phyloP scores from a whole-genome alignment of 2,888 invertebrate species.

The Bedellia somnulentella region DNA sequence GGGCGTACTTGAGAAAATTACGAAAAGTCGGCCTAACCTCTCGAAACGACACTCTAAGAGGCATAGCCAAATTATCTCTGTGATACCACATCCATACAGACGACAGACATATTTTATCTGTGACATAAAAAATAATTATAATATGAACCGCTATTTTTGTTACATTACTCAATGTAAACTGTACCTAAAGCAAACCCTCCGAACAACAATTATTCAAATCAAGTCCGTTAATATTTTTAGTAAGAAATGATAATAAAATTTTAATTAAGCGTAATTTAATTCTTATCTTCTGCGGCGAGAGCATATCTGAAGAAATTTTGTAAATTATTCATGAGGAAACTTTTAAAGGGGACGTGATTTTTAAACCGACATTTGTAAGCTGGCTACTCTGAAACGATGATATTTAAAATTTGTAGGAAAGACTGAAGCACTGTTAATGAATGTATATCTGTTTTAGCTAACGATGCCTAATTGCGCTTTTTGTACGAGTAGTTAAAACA shows the following conservation, averaged over 20 bases:
- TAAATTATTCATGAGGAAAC: slow-evolving; percentile 60
- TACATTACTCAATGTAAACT: no score
- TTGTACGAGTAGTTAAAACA: no score
- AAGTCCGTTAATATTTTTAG: slow-evolving; percentile 38
- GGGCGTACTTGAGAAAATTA: slow-evolving; percentile 52
- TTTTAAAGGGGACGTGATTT: slow-evolving; percentile 57
- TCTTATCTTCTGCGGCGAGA: slow-evolving; percentile 51
- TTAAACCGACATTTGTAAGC: slow-evolving; percentile 56
- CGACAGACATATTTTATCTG: no score
- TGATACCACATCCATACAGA: no score
- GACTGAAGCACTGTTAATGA: no score
- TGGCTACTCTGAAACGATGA: slow-evolving; percentile 28
- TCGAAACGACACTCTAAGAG: slow-evolving; percentile 40
- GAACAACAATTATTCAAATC: slow-evolving; percentile 52
- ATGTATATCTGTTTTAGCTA: no score
- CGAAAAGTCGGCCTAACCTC: slow-evolving; percentile 45
- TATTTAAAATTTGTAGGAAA: no score
- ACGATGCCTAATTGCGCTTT: no score
- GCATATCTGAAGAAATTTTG: slow-evolving; percentile 55
- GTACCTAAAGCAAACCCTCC: no score
- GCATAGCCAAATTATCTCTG: slow-evolving; percentile 43
- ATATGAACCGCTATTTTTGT: no score
- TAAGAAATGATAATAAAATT: slow-evolving; percentile 44
- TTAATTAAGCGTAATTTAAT: slow-evolving; percentile 51
- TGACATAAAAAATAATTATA: no score